Percentiles rank a stretch among this genome's conserved stretches.
Evolutionary conservation across 2,888 invertebrate genomes (phyloP).

Genomic region (Orchestes rusci): DNA sequence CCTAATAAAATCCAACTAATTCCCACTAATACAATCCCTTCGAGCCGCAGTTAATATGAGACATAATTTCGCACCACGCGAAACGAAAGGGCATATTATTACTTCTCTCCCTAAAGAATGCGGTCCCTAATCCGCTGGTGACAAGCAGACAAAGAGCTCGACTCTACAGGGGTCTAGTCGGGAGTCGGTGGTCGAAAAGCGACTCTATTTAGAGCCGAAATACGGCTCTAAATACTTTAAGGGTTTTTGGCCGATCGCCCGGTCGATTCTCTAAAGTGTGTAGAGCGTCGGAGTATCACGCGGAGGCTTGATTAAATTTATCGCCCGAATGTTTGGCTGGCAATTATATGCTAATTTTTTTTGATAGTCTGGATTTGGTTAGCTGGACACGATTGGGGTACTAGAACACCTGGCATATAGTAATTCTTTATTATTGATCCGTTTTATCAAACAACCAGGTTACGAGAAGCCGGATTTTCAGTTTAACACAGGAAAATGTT

Average conservation of each 20-base stretch:
- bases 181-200: conserved; percentile 14
- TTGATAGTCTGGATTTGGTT: too few species aligned
- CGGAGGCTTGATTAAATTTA: conserved; percentile 22
- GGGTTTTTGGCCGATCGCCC: conserved; percentile 10
- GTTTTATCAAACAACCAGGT: too few species aligned
- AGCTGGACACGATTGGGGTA: too few species aligned
- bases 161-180: conserved; percentile 38
- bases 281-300: conserved; percentile 17
- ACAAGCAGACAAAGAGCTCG: conserved; percentile 40
- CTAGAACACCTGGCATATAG: too few species aligned
- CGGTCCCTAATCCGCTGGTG: conserved; percentile 39
- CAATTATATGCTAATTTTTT: conserved; percentile 25
- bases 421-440: too few species aligned
- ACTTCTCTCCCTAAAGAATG: conserved; percentile 24
- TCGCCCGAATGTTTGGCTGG: conserved; percentile 23
- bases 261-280: conserved; percentile 22
- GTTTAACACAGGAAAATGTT: too few species aligned
- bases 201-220: conserved; percentile 8
- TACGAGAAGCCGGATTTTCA: too few species aligned
- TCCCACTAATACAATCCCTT: too few species aligned
- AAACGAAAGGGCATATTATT: conserved; percentile 18
- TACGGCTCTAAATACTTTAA: conserved; percentile 15
- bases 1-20: too few species aligned
- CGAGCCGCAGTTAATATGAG: conserved; percentile 3
- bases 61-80: conserved; percentile 16